Base-by-base conservation (phyloP, 2,888 invertebrate genomes). In the Dolichopus griseipennis region DNA sequence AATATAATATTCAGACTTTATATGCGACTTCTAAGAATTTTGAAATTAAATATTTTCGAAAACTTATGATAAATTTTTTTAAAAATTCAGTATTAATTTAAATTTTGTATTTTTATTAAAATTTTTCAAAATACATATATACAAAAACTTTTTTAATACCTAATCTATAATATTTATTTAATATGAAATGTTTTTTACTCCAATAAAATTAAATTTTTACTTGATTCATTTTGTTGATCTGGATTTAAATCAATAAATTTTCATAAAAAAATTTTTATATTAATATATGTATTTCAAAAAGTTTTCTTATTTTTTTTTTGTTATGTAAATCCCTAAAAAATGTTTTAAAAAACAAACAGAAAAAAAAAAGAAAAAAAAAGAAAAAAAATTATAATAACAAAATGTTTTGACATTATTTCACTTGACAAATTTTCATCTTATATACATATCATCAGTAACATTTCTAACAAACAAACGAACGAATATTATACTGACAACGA, bases 351-450 rank as follows among this genome's bases (percentile, higher is more conserved):
- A 52, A 52, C 2, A 52, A 15, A 52, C 9, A 18, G 8, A 52
- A n/a, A 52, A 9, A 52, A 52, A 12, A 27, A 15, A 52, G 15
- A 18, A 37, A 52, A 1, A 52, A 9, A 52, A 7, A 12, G 4
- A 52, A 7, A n/a, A 52, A 15, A 52, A 52, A 18, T 7, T 2
- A n/a, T 18, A 9, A 52, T 12, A 12, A 52, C 52, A 52, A 52
- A 34, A 52, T n/a, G 41, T 52, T 52, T 52, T 12, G 15, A 52
- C 18, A 52, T 52, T n/a, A 52, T 52, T 52, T 52, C 52, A 52
- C 52, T 52, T 52, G 52, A 52, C 52, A 52, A 52, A 52, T 52
- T 52, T 52, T n/a, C 15, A 52, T 52, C 52, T 52, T 52, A 52
- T 52, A 52, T 52, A 52, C 9, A 52, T 52, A 52, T 15, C 6